Evolutionary conservation across 2,797 vertebrate genomes (phyloP).

Genomic region (Cottoperca gobio): DNA sequence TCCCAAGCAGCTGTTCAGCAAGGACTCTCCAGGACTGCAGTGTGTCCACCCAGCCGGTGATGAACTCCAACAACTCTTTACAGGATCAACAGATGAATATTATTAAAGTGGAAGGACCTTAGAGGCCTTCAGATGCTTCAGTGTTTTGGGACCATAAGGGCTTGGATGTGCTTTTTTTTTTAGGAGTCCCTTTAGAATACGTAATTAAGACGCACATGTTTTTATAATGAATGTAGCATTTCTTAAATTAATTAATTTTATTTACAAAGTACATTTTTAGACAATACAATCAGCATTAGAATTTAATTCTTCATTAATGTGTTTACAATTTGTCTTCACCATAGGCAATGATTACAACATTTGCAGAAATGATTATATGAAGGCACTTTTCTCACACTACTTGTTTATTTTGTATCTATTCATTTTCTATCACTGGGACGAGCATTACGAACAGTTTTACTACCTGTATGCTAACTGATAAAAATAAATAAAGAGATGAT

Average conservation of each 20-base stretch:
- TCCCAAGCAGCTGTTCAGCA: conserved; percentile 65
- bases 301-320: conserved; percentile 13
- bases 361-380: background rate
- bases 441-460: no score
- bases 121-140: conserved; percentile 8
- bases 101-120: conserved; percentile 89
- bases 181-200: conserved; percentile 7
- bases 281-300: conserved; percentile 40
- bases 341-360: background rate
- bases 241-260: conserved; percentile 40
- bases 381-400: no score
- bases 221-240: conserved; percentile 53
- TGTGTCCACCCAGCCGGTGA: conserved; percentile 58
- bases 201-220: no score
- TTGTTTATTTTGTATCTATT: no score
- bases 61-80: conserved; percentile 59
- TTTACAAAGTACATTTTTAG: conserved; percentile 37
- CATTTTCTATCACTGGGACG: no score
- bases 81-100: conserved; percentile 83
- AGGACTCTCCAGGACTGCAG: conserved; percentile 76
- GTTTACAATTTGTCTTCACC: conserved; percentile 11
- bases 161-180: conserved; percentile 37
- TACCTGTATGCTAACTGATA: no score
- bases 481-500: no score
- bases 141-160: conserved; percentile 39